A percentile compares a stretch with the other conserved stretches of the same genome.
Evolutionary conservation across 2,888 invertebrate genomes (phyloP).

Genomic region (Acrobasis consociella): DNA sequence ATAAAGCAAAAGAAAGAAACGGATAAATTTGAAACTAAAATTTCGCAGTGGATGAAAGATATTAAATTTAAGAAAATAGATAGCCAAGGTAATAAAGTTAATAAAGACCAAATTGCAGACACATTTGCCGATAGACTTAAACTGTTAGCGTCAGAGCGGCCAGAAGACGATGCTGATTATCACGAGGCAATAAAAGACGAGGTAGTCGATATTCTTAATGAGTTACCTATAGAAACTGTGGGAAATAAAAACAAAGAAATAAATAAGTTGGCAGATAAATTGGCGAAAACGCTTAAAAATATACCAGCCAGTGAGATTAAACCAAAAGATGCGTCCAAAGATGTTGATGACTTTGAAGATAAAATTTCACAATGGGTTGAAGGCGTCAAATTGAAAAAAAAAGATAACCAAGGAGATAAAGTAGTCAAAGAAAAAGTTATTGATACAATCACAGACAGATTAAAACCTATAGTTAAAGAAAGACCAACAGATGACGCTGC

Average conservation of each 20-base stretch:
- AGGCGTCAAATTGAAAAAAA: slow-evolving; percentile 32
- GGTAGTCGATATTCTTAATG: slow-evolving; percentile 36
- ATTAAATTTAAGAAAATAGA: slow-evolving; percentile 32
- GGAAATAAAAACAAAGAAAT: slow-evolving; percentile 25
- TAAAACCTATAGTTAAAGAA: slow-evolving; percentile 34
- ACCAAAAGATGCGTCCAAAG: background rate
- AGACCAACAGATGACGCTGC: slow-evolving; percentile 31
- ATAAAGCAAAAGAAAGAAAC: slow-evolving; percentile 30
- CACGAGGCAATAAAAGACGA: slow-evolving; percentile 35
- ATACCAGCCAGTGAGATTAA: slow-evolving; percentile 26
- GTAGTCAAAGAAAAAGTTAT: slow-evolving; percentile 31
- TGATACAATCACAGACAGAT: slow-evolving; percentile 33
- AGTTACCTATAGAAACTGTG: slow-evolving; percentile 32
- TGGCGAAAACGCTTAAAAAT: slow-evolving; percentile 32
- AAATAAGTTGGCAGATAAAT: slow-evolving; percentile 30
- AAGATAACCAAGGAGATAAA: slow-evolving; percentile 27
- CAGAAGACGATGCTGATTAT: slow-evolving; percentile 31
- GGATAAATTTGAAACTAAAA: slow-evolving; percentile 34
- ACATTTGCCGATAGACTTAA: slow-evolving; percentile 37
- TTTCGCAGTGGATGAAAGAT: slow-evolving; percentile 35
- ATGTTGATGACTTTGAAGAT: slow-evolving; percentile 24
- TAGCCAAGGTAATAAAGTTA: slow-evolving; percentile 26
- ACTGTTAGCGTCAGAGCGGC: slow-evolving; percentile 30
- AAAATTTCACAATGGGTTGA: slow-evolving; percentile 36
- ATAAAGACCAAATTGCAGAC: slow-evolving; percentile 31